Evolutionary conservation across 2,113 vertebrate species (phyloP).

Genomic region (Pseudonaja textilis): DNA sequence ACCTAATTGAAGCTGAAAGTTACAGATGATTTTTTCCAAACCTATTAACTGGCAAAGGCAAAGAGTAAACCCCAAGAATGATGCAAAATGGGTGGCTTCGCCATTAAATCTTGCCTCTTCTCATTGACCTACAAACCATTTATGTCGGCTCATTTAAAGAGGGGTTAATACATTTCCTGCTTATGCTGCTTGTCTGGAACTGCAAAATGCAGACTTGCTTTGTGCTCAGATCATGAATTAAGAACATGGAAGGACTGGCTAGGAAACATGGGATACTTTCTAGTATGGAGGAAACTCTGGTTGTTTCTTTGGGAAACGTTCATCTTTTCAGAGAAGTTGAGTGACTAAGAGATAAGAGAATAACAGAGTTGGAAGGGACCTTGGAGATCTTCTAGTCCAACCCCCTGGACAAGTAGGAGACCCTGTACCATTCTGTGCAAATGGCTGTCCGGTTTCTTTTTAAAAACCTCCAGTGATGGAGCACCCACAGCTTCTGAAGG

Average conservation of each 20-base stretch:
- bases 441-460: background rate
- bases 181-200: background rate
- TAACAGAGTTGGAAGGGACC: background rate
- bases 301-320: background rate
- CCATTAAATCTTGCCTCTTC: background rate
- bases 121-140: background rate
- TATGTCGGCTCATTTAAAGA: background rate
- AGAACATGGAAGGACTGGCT: background rate
- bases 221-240: background rate
- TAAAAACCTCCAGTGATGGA: background rate
- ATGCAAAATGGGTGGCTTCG: background rate
- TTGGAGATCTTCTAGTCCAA: background rate
- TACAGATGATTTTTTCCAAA: background rate
- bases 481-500: background rate
- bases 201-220: background rate
- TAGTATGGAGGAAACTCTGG: background rate
- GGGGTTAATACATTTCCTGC: background rate
- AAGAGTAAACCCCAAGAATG: background rate
- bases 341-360: background rate
- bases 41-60: background rate
- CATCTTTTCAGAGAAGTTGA: background rate
- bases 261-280: background rate
- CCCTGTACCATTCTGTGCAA: background rate
- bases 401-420: background rate
- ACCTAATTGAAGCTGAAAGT: background rate